These are phyloP conservation scores for Phoenoteleia sp. DNA, from an alignment of 2,888 invertebrate species.

Conservation along the genomic window DNA sequence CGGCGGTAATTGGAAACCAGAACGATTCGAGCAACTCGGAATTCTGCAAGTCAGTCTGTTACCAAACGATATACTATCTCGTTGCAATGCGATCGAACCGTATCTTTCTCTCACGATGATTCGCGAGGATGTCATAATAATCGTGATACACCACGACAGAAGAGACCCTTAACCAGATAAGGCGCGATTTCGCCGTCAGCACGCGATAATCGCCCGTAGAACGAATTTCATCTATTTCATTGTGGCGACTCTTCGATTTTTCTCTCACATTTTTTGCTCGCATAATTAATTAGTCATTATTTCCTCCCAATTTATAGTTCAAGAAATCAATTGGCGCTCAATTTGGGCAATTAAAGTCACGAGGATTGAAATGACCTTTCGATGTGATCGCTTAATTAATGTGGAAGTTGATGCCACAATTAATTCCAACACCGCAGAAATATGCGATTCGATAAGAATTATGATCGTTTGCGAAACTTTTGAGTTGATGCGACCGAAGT, in stretches of 20 bases:
- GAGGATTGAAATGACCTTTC: conserved; percentile 47
- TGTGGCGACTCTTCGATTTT: too few relatives aligned
- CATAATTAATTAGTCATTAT: too few relatives aligned
- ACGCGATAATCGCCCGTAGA: neutral
- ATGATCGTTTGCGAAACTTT: conserved; percentile 44
- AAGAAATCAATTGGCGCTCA: conserved; percentile 36
- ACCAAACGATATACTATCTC: conserved; percentile 48
- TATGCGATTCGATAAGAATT: conserved; percentile 45
- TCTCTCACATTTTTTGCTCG: too few relatives aligned
- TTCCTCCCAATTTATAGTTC: conserved; percentile 5
- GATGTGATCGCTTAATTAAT: conserved; percentile 39
- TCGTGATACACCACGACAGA: conserved; percentile 18
- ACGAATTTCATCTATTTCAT: neutral
- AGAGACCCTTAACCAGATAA: conserved; percentile 22
- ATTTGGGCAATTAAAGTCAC: conserved; percentile 33
- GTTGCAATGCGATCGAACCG: conserved; percentile 34
- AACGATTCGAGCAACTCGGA: conserved; percentile 50
- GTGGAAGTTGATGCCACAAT: conserved; percentile 36
- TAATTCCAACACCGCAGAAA: conserved; percentile 32
- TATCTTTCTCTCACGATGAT: conserved; percentile 59
- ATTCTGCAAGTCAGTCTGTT: conserved; percentile 60
- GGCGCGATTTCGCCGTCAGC: conserved; percentile 4
- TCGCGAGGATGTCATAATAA: conserved; percentile 54
- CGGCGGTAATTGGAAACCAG: conserved; percentile 40
- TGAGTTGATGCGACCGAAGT: conserved; percentile 42